These are phyloP conservation scores for Pseudomyrmex cubaensis DNA, from an alignment of 1,140 invertebrate genomes.

Conservation along the genomic window DNA sequence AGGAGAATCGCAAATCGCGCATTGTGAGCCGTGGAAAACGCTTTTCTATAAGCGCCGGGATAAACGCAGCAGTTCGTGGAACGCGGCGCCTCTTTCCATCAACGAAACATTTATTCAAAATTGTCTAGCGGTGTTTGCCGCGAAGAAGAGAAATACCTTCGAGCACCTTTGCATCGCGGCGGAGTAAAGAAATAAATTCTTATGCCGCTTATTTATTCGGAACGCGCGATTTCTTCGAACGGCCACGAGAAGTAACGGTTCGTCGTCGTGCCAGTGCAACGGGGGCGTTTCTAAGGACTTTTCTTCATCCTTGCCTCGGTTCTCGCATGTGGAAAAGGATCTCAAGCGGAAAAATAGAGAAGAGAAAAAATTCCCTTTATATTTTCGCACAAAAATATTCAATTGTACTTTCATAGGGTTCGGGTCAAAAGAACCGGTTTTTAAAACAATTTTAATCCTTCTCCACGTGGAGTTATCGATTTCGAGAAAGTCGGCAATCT, in stretches of 20 bases:
- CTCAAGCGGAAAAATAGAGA: not conserved
- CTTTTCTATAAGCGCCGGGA: conserved; percentile 13
- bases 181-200: conserved; percentile 59
- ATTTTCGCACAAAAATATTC: too few species aligned
- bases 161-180: not conserved
- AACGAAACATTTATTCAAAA: conserved; percentile 38
- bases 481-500: conserved; percentile 14
- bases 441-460: not conserved
- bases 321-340: too few species aligned
- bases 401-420: too few species aligned
- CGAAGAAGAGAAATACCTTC: conserved; percentile 22
- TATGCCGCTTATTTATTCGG: conserved; percentile 60
- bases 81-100: conserved; percentile 10
- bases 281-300: not conserved
- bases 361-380: not conserved
- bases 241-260: conserved; percentile 62
- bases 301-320: not conserved
- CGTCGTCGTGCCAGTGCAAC: conserved; percentile 16
- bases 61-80: conserved; percentile 19
- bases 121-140: conserved; percentile 21
- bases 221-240: conserved; percentile 57
- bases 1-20: not conserved
- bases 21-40: conserved; percentile 18
- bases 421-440: too few species aligned
- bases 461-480: conserved; percentile 36